Base-by-base conservation (phyloP, 2,797 vertebrate species). In the Erithacus rubecula region DNA sequence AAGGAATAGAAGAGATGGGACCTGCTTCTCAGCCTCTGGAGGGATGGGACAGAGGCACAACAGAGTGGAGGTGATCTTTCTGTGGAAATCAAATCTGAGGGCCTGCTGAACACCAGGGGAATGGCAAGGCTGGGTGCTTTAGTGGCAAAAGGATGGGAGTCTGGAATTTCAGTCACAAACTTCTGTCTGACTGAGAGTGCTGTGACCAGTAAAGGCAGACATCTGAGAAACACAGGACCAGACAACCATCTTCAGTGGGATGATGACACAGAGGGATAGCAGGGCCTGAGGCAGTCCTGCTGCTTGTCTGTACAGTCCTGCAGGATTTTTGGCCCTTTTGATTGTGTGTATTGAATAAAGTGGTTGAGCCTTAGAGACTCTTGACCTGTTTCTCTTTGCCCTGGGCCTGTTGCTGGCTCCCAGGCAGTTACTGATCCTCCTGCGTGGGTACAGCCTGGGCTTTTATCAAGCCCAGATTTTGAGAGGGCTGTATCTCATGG, bases 1-100 rank as follows among this genome's bases (percentile, higher is more conserved):
- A 69, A 51, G 63, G 67, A 76, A 69, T 8, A 21, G 56, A n/a
- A 43, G n/a, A 44, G 36, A 14, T 0, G 1, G 24, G 32, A 77
- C 14, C 32, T 53, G 52, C 44, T 67, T 18, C 34, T 86, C 53
- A 68, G 69, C 32, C 26, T 49, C 62, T 71, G 67, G 26, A 60
- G 10, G 10, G 11, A 14, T 77, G 36, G 15, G 32, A 81, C 36
- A 72, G 41, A 52, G 24, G 39, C 47, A 47, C 24, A 15, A 44
- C 56, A 55, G 20, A 55, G 24, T 2, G 0, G 26, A 65, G 36
- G n/a, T 36, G n/a, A 74, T 41, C 24, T 37, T 1, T 6, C 18
- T 0, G 0, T 12, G 8, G 4, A 32, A 9, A 18, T 74, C 44
- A 56, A 4, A 63, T 16, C 29, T 41, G 41, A 70, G 14, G 30